phyloP scores from a whole-genome alignment of 2,113 vertebrate species.

The Daboia siamensis region DNA sequence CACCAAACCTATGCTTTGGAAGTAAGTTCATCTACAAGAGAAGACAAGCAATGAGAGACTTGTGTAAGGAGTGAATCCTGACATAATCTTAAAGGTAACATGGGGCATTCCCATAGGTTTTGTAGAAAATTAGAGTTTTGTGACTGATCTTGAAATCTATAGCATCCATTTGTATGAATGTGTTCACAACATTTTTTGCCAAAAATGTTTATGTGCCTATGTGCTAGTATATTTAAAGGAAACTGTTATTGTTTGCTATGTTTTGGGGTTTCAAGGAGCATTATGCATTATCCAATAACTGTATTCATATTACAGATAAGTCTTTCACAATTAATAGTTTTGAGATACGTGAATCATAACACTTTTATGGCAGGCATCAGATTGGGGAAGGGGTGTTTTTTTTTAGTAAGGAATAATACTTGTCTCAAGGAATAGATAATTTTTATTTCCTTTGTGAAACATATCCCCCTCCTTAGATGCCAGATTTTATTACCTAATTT shows the following conservation, averaged over 20 bases:
- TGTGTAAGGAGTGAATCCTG: not conserved
- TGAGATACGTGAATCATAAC: not conserved
- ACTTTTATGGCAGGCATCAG: not conserved
- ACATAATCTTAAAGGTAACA: not conserved
- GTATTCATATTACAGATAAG: not conserved
- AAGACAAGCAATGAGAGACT: not conserved
- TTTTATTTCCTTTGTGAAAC: conserved; percentile 35
- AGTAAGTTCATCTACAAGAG: not conserved
- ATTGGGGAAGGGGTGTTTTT: not conserved
- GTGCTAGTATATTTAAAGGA: not conserved
- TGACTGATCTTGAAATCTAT: not conserved
- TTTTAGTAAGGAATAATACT: not conserved
- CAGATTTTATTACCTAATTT: conserved; percentile 41
- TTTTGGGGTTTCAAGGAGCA: not conserved
- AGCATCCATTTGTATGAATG: not conserved
- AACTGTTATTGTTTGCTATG: not conserved
- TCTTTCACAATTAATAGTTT: not conserved
- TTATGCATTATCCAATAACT: not conserved
- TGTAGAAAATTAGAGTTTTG: not conserved
- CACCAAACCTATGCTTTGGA: too few species aligned
- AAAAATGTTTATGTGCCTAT: not conserved
- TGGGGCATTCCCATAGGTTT: not conserved
- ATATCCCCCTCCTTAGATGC: conserved; percentile 31
- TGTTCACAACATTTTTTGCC: not conserved
- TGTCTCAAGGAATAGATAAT: conserved; percentile 5